phyloP scores from a whole-genome alignment of 2,113 vertebrate genomes.

The Paradisaea rubra region DNA sequence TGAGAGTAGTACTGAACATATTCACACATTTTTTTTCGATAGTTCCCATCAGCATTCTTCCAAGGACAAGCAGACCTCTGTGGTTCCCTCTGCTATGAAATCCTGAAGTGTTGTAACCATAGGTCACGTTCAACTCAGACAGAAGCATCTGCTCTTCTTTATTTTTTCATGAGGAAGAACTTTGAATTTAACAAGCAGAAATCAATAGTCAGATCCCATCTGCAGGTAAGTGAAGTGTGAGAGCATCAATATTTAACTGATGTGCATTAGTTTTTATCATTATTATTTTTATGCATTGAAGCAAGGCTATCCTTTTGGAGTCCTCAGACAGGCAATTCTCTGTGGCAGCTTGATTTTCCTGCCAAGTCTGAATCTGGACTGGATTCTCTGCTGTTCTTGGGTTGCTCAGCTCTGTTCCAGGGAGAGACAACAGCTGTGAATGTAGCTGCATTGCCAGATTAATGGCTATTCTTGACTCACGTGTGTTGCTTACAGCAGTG shows the following conservation, averaged over 20 bases:
- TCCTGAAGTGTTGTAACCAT: slow-evolving; percentile 97
- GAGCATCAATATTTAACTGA: not conserved
- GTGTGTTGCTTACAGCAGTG: not conserved
- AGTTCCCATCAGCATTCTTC: slow-evolving; percentile 95
- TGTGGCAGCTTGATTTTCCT: not conserved
- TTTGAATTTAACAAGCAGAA: slow-evolving; percentile 97
- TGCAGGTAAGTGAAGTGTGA: slow-evolving; percentile 79
- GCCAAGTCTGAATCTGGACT: not conserved
- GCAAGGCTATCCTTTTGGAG: not conserved
- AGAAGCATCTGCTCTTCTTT: slow-evolving; percentile 91
- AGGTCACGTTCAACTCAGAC: slow-evolving; percentile 92
- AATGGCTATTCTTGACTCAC: not conserved
- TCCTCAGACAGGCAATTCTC: not conserved
- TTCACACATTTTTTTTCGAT: not conserved
- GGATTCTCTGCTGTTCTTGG: not conserved
- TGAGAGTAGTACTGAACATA: not conserved
- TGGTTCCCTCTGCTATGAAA: slow-evolving; percentile 92
- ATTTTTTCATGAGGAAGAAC: slow-evolving; percentile 98
- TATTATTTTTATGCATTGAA: not conserved
- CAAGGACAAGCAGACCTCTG: slow-evolving; percentile 95
- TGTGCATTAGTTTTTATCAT: not conserved
- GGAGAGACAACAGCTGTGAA: not conserved
- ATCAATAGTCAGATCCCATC: slow-evolving; percentile 94
- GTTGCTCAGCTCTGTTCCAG: not conserved
- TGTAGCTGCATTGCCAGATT: not conserved